Base-by-base conservation (phyloP, 2,888 invertebrate species). In the Tethea ocularis region DNA sequence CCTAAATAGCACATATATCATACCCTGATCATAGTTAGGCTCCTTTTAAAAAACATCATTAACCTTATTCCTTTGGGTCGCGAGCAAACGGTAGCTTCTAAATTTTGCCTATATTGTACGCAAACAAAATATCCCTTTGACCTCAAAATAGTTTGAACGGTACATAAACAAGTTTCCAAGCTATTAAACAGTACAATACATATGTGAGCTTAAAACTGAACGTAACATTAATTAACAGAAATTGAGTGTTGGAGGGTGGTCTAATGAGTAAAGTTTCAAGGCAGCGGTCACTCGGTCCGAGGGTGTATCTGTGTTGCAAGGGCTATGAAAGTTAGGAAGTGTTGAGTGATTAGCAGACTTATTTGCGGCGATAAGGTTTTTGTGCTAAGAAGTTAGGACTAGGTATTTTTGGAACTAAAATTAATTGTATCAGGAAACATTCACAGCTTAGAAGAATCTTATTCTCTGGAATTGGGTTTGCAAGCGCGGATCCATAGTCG, bases 241-340 rank as follows among this genome's bases (percentile, higher is more conserved):
- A 68, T 68, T 72, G 71, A 76, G 71, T 67, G 67, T 62, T 57
- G 68, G 71, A 66, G 33, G 33, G 33, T 64, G 68, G 65, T 66
- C 72, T 75, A 82, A 82, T 81, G 79, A 80, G 80, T 63, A 80
- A 81, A 81, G 74, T 82, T 81, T 73, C 60, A 67, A 33, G 77
- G 71, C 58, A 61, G 74, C 66, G 78, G 80, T 77, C 72, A 69
- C 65, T 23, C 54, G 36, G 36, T 51, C 55, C 38, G 53, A 41
- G 58, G 41, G 51, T 23, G 53, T 29, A 51, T 41, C 51, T 55
- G n/a, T n/a, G 38, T 38, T 7, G n/a, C 38, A 6, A n/a, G 38
- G 38, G n/a, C n/a, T 38, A 5, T 8, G 15, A 4, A 26, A 26
- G n/a, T 17, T 41, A 17, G 41, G 41, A 41, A 41, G 41, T 20